A percentile compares a stretch with the other conserved stretches of the same genome.
These are phyloP conservation scores for western clawed frog (Xenopus tropicalis) DNA, from an alignment of 2,113 vertebrate genomes.

Conservation along the genomic window UCB_Xtro_10.0 CM004450.2:52884001-52884500, in stretches of 20 bases:
- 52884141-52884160: background rate
- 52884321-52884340: background rate
- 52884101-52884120: background rate
- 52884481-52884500: conserved; percentile 63
- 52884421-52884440: conserved; percentile 60
- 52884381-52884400: conserved; percentile 38
- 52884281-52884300: background rate
- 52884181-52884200: background rate
- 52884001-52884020: background rate
- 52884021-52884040: background rate
- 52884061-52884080: background rate
- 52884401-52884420: conserved; percentile 57
- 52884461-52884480: conserved; percentile 72
- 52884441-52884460: conserved; percentile 65
- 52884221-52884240: background rate
- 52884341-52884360: background rate
- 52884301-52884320: background rate
- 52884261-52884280: background rate
- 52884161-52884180: background rate
- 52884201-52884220: background rate
- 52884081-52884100: background rate
- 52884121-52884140: background rate
- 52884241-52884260: background rate
- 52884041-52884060: background rate
- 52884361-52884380: conserved; percentile 41